phyloP scores from a whole-genome alignment of 92 coral and sea anemone species.

The Epizoanthus fatuus region DNA sequence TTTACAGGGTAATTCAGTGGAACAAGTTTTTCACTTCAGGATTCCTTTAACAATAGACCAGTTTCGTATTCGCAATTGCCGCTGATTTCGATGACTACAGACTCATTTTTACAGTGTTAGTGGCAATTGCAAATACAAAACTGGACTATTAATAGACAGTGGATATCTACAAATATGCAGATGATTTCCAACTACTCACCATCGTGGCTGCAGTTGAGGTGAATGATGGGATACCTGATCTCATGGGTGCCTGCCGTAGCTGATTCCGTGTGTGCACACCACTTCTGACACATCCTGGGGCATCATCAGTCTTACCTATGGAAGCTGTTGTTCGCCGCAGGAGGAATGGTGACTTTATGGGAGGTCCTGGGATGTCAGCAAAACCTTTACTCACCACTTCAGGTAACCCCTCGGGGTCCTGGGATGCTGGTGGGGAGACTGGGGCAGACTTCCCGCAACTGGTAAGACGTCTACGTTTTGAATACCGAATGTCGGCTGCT shows the following conservation, averaged over 20 bases:
- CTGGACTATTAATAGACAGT: too few species aligned
- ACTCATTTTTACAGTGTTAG: too few species aligned
- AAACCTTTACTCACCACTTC: constrained; percentile 83
- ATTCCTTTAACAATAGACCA: too few species aligned
- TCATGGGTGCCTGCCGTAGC: constrained; percentile 30
- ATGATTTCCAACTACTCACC: constrained; percentile 11
- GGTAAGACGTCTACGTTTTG: constrained; percentile 69
- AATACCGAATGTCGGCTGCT: constrained; percentile 39
- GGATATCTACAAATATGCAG: too few species aligned
- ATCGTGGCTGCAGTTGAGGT: background rate
- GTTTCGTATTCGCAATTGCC: too few species aligned
- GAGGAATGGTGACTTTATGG: constrained; percentile 76
- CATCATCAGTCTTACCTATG: constrained; percentile 27
- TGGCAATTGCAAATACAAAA: too few species aligned
- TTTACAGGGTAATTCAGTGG: too few species aligned
- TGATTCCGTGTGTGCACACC: constrained; percentile 57
- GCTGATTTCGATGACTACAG: too few species aligned
- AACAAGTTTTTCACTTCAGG: too few species aligned
- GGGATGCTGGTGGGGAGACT: constrained; percentile 23
- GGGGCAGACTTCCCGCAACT: constrained; percentile 64
- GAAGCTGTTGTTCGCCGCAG: constrained; percentile 77
- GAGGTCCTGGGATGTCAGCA: constrained; percentile 72
- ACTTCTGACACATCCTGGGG: background rate
- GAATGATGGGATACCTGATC: constrained; percentile 48
- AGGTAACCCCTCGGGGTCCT: constrained; percentile 68